These are phyloP conservation scores for Micropterix aruncella DNA, from an alignment of 2,888 invertebrate species.

Conservation along the genomic window DNA sequence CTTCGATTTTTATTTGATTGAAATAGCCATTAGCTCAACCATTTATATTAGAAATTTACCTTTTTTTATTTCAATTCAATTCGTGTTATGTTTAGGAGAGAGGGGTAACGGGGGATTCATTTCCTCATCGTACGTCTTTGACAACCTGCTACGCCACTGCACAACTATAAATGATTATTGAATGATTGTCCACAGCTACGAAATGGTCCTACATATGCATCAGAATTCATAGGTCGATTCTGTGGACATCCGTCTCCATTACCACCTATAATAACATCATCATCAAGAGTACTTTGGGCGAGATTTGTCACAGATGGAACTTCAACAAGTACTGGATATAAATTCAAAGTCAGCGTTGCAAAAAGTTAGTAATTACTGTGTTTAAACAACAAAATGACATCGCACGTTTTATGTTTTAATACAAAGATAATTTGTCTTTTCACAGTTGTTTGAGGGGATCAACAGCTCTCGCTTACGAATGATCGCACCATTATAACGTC, in stretches of 20 bases:
- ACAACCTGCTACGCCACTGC: no score
- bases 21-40: no score
- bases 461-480: conserved; percentile 34
- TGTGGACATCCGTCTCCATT: conserved; percentile 52
- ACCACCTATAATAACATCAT: conserved; percentile 31
- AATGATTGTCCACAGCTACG: conserved; percentile 29
- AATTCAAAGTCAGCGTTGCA: conserved; percentile 35
- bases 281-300: conserved; percentile 46
- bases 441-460: not conserved
- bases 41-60: no score
- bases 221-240: conserved; percentile 48
- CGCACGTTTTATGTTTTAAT: no score
- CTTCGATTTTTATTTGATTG: no score
- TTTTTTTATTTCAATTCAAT: no score
- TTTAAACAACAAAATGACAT: no score
- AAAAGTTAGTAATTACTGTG: no score
- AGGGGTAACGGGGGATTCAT: no score
- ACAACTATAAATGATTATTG: no score
- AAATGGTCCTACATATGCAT: conserved; percentile 55
- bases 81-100: no score
- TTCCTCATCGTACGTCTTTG: no score
- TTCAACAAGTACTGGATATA: conserved; percentile 48
- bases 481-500: conserved; percentile 26
- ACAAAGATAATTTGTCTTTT: not conserved
- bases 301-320: conserved; percentile 50